Conservation (phyloP, 2,113 vertebrate genomes). For the Cottus gobio region DNA sequence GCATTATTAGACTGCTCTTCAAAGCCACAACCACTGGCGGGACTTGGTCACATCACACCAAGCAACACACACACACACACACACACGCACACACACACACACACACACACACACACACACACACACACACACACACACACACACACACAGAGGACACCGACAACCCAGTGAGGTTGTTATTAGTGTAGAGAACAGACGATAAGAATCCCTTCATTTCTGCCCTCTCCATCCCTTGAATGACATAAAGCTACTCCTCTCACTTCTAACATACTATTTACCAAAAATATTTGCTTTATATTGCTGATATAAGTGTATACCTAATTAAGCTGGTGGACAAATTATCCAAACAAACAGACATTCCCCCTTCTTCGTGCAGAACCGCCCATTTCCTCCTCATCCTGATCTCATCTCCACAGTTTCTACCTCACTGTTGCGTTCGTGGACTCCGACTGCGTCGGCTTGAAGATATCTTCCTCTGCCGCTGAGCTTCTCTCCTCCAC, state of each 20-base stretch:
- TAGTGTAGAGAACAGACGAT: not conserved
- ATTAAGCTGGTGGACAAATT: not conserved
- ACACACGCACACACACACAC: not conserved
- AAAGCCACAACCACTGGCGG: slow-evolving; percentile 47
- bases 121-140: slow-evolving; percentile 15
- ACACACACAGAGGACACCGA: not conserved
- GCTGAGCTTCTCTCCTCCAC: not conserved
- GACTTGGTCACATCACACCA: slow-evolving; percentile 48
- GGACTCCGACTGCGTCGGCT: slow-evolving; percentile 1
- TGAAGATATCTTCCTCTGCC: slow-evolving; percentile 12
- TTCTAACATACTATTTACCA: not conserved
- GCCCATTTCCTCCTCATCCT: not conserved
- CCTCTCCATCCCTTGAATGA: not conserved
- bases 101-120: not conserved
- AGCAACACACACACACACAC: not conserved
- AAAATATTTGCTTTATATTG: not conserved
- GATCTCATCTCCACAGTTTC: not conserved
- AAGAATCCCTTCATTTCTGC: not conserved
- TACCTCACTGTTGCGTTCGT: not conserved
- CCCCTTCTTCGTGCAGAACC: too few species aligned
- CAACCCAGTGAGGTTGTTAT: slow-evolving; percentile 10
- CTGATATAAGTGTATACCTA: not conserved
- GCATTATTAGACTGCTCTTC: slow-evolving; percentile 67
- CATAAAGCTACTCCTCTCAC: too few species aligned
- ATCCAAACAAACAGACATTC: slow-evolving; percentile 1